A percentile compares a stretch with the other conserved stretches of the same genome.
Conservation (phyloP, 2,888 invertebrate genomes). For the Rhodophaea formosa region DNA sequence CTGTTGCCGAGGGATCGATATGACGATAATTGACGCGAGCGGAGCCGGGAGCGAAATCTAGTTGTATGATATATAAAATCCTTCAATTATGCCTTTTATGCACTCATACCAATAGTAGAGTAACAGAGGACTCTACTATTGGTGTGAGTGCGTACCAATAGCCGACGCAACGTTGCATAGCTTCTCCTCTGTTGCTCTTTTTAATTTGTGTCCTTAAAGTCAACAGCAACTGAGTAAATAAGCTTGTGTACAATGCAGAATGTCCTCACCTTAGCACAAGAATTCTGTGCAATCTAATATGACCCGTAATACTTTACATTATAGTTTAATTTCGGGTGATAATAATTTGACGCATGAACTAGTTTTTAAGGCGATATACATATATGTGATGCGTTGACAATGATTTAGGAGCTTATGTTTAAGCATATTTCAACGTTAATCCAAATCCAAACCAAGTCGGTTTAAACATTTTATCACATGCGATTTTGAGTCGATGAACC, state of each 20-base stretch:
- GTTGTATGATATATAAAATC: too few species aligned
- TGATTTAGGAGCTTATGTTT: not conserved
- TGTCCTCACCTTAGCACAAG: slow-evolving; percentile 9
- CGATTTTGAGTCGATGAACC: too few species aligned
- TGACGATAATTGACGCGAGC: too few species aligned
- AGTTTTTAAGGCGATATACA: slow-evolving; percentile 6
- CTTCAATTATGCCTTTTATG: too few species aligned
- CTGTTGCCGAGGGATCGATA: too few species aligned
- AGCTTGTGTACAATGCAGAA: slow-evolving; percentile 19
- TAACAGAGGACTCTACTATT: too few species aligned
- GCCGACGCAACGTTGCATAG: too few species aligned
- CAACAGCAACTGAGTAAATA: slow-evolving; percentile 23
- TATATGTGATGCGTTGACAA: slow-evolving; percentile 3
- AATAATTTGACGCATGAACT: slow-evolving; percentile 18
- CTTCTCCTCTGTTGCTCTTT: not conserved
- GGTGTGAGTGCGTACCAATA: too few species aligned
- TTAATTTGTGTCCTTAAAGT: slow-evolving; percentile 14
- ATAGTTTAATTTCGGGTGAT: not conserved
- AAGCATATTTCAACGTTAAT: not conserved
- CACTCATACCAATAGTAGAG: too few species aligned
- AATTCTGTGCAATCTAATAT: slow-evolving; percentile 5
- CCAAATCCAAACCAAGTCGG: too few species aligned
- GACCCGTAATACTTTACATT: slow-evolving; percentile 2
- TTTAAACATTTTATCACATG: too few species aligned
- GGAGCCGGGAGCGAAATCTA: too few species aligned